Conservation (phyloP, 2,888 invertebrate species). For the Leptinotarsa juncta region DNA sequence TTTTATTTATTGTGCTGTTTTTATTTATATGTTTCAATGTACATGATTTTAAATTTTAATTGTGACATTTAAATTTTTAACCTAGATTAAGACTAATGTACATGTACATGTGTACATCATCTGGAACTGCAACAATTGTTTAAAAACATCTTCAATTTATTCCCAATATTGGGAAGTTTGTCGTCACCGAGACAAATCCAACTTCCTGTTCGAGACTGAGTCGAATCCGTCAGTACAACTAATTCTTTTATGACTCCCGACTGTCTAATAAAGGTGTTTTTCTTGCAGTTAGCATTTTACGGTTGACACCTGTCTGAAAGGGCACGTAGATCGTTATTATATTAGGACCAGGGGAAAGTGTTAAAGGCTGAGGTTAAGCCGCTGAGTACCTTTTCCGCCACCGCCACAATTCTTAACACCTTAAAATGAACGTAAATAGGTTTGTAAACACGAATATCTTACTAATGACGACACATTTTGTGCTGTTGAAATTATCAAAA, state of each 20-base stretch:
- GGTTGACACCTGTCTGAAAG: constrained; percentile 18
- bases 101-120: background rate
- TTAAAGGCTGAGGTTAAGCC: background rate
- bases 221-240: constrained; percentile 39
- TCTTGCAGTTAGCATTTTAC: constrained; percentile 28
- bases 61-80: too few species aligned
- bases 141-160: background rate
- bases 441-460: too few species aligned
- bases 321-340: constrained; percentile 13
- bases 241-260: constrained; percentile 40
- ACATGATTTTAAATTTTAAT: too few species aligned
- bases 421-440: background rate
- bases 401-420: background rate
- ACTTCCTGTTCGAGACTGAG: constrained; percentile 36
- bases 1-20: too few species aligned
- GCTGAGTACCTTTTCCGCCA: constrained; percentile 8
- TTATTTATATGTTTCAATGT: too few species aligned
- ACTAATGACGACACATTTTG: too few species aligned
- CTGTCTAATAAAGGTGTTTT: constrained; percentile 42
- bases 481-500: too few species aligned
- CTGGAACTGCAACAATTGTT: background rate
- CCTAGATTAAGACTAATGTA: too few species aligned
- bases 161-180: constrained; percentile 10
- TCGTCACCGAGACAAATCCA: constrained; percentile 33
- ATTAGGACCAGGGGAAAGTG: constrained; percentile 18